Evolutionary conservation across 2,113 vertebrate genomes (phyloP).

Genomic region (Thalassarche chlororhynchos): DNA sequence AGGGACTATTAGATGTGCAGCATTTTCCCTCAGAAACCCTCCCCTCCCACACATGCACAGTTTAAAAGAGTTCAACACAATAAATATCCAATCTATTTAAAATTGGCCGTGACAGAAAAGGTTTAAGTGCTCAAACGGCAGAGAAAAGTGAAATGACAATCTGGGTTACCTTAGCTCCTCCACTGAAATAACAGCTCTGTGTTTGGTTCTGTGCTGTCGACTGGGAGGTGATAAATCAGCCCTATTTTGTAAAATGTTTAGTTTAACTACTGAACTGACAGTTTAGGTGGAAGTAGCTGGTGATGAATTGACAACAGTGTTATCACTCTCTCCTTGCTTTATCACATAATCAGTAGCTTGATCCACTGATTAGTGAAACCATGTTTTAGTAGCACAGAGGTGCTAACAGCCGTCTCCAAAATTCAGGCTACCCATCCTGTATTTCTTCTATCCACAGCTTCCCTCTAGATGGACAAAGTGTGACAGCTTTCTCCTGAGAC

Average conservation of each 20-base stretch:
- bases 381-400: background rate
- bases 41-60: background rate
- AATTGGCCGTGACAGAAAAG: background rate
- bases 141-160: background rate
- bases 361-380: background rate
- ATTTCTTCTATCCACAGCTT: background rate
- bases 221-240: conserved; percentile 11
- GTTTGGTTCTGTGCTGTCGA: background rate
- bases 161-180: background rate
- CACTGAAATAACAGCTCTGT: background rate
- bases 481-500: background rate
- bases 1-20: conserved; percentile 29
- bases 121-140: background rate
- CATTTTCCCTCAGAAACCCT: conserved; percentile 39
- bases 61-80: conserved; percentile 36
- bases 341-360: conserved; percentile 8
- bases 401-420: background rate
- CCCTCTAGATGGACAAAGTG: background rate
- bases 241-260: conserved; percentile 16
- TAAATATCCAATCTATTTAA: conserved; percentile 26
- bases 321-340: background rate
- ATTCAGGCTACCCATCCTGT: background rate
- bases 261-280: conserved; percentile 13
- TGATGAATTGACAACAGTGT: background rate
- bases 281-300: background rate